Evolutionary conservation across 2,113 vertebrate species (phyloP).

Genomic region (Labeo catla): DNA sequence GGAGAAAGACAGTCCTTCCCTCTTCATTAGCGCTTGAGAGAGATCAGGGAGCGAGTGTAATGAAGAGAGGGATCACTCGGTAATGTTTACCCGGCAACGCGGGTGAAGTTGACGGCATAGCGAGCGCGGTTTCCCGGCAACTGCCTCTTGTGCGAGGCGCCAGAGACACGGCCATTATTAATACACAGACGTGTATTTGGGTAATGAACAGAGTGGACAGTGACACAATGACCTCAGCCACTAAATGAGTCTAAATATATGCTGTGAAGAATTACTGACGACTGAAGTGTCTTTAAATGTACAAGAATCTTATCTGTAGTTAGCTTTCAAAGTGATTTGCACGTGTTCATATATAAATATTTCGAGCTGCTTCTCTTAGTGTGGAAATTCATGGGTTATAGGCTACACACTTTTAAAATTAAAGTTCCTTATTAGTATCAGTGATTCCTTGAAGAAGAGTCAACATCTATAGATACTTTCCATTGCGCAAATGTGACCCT

Average conservation of each 20-base stretch:
- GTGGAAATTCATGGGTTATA: not conserved
- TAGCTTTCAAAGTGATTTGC: not conserved
- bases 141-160: conserved; percentile 6
- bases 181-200: conserved; percentile 9
- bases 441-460: not conserved
- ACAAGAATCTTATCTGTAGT: conserved; percentile 3
- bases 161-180: conserved; percentile 22
- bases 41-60: conserved; percentile 42
- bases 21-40: conserved; percentile 47
- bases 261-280: conserved; percentile 10
- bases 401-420: not conserved
- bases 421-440: not conserved
- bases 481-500: not conserved
- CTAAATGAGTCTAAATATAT: not conserved
- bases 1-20: conserved; percentile 31
- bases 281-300: not conserved
- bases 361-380: not conserved
- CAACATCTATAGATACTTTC: not conserved
- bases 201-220: conserved; percentile 9
- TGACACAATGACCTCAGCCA: conserved; percentile 25
- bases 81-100: conserved; percentile 34
- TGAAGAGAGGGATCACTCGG: conserved; percentile 33
- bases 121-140: conserved; percentile 38
- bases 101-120: conserved; percentile 23
- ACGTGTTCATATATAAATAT: not conserved